These are phyloP conservation scores for Mystacornis crossleyi DNA, from an alignment of 2,113 vertebrate genomes.

Conservation along the genomic window DNA sequence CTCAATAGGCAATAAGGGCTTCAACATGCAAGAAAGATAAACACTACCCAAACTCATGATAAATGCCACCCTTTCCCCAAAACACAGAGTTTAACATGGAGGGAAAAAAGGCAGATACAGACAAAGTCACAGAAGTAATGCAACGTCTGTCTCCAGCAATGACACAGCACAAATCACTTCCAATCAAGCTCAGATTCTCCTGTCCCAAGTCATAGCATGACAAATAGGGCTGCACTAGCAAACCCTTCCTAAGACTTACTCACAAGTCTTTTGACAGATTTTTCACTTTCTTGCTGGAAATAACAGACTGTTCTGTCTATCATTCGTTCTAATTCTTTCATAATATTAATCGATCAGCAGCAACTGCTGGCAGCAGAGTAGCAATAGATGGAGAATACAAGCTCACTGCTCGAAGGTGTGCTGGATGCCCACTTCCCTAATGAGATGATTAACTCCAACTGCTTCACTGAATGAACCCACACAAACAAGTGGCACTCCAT, in stretches of 20 bases:
- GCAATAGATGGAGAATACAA: not conserved
- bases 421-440: not conserved
- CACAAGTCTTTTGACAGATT: not conserved
- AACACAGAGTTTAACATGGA: not conserved
- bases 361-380: not conserved
- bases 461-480: not conserved
- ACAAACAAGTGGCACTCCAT: not conserved
- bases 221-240: not conserved
- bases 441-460: not conserved
- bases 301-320: not conserved
- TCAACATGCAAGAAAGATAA: not conserved
- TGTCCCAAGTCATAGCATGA: not conserved
- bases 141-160: not conserved
- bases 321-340: not conserved
- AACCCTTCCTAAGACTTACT: not conserved
- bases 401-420: not conserved
- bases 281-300: not conserved
- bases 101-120: not conserved
- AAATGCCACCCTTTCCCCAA: not conserved
- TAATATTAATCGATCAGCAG: not conserved
- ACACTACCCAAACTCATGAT: not conserved
- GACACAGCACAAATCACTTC: fast-evolving
- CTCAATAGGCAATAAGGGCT: not conserved
- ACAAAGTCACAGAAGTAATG: not conserved
- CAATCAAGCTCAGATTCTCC: not conserved